Percentiles rank a stretch among this genome's conserved stretches.
Evolutionary conservation across 2,113 vertebrate species (phyloP).

Genomic region (Tetrax tetrax): DNA sequence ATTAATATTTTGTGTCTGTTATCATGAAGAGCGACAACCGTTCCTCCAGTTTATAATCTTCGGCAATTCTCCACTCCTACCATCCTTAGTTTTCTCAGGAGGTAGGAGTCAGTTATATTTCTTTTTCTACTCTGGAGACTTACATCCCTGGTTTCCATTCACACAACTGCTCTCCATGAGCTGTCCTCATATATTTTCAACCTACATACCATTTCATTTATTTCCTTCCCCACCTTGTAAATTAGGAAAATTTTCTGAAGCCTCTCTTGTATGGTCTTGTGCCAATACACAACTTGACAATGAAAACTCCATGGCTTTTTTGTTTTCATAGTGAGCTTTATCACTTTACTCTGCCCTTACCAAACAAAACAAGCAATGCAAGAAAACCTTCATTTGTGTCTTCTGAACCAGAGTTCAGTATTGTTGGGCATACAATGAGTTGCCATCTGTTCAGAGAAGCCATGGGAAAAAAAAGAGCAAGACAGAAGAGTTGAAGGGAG

Average conservation of each 20-base stretch:
- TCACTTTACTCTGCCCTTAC: neutral
- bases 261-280: neutral
- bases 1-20: neutral
- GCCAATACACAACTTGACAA: neutral
- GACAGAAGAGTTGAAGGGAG: neutral
- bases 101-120: neutral
- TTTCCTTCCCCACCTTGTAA: neutral
- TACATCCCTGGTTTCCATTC: neutral
- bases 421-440: neutral
- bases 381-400: neutral
- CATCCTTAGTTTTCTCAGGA: neutral
- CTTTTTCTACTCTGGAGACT: neutral
- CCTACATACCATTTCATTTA: neutral
- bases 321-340: neutral
- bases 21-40: neutral
- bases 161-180: neutral
- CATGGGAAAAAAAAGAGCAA: neutral
- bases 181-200: neutral
- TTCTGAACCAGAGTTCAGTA: neutral
- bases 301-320: neutral
- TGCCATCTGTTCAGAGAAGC: neutral
- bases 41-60: neutral
- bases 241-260: neutral
- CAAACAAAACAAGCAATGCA: neutral
- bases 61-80: neutral